Conservation (phyloP, 53 echinoderm and acorn worm genomes). For the Apostichopus leukothele region DNA sequence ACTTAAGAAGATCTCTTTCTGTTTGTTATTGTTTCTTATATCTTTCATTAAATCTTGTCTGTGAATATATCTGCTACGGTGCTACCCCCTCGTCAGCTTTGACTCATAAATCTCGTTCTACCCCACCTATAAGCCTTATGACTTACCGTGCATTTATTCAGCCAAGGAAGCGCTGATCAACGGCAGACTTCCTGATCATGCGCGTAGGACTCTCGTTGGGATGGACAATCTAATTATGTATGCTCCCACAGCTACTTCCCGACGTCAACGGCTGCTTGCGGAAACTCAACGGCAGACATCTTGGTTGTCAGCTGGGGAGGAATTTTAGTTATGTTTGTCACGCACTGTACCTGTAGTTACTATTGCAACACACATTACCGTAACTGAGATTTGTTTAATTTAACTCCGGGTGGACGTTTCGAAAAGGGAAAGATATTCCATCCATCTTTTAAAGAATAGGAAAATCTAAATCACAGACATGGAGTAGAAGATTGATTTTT, state of each 20-base stretch:
- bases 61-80: too few species aligned
- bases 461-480: neutral
- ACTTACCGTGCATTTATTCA: neutral
- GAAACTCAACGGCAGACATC: slow-evolving; percentile 16
- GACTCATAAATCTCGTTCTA: neutral
- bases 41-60: neutral
- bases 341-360: neutral
- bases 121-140: neutral
- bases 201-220: neutral
- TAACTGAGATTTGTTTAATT: neutral
- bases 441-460: neutral
- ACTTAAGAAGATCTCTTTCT: neutral
- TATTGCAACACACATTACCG: neutral
- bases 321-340: slow-evolving; percentile 31
- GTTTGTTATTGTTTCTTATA: neutral
- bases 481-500: neutral
- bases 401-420: neutral
- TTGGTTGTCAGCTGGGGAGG: neutral
- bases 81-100: neutral
- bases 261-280: neutral
- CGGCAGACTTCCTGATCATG: slow-evolving; percentile 8
- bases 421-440: neutral
- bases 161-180: slow-evolving; percentile 3
- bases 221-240: slow-evolving; percentile 26
- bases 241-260: neutral